Conservation (phyloP, 2,888 invertebrate species). For the Cheilosia scutellata region DNA sequence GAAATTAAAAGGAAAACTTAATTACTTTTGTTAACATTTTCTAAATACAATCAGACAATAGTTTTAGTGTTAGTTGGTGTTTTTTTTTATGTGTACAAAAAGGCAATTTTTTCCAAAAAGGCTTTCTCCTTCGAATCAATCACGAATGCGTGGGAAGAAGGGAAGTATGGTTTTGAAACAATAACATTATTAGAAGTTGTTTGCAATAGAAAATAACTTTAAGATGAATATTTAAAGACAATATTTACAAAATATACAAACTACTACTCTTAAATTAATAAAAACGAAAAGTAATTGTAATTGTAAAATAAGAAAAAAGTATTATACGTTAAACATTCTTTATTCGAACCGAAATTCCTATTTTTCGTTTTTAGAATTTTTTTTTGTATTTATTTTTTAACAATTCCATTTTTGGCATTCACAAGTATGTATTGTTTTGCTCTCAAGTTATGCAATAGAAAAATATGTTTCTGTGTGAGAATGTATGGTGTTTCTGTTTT, state of each 20-base stretch:
- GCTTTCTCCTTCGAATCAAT: constrained; percentile 65
- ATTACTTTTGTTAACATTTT: constrained; percentile 41
- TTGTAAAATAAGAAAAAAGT: constrained; percentile 3
- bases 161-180: constrained; percentile 42
- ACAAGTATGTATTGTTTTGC: constrained; percentile 48
- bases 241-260: constrained; percentile 67
- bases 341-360: constrained; percentile 29
- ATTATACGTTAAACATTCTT: constrained; percentile 23
- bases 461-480: constrained; percentile 42
- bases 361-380: constrained; percentile 18
- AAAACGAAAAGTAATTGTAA: background rate
- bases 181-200: constrained; percentile 27
- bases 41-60: constrained; percentile 73
- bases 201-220: constrained; percentile 5
- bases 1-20: constrained; percentile 51
- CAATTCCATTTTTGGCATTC: constrained; percentile 75
- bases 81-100: constrained; percentile 66
- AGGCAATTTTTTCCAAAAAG: constrained; percentile 72
- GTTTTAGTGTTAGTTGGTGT: constrained; percentile 68
- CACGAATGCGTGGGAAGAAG: constrained; percentile 45
- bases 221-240: constrained; percentile 19
- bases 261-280: constrained; percentile 17
- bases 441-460: constrained; percentile 59
- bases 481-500: constrained; percentile 7
- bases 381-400: constrained; percentile 29